These are phyloP conservation scores for Halcyon senegalensis DNA, from an alignment of 2,113 vertebrate genomes.

Conservation along the genomic window DNA sequence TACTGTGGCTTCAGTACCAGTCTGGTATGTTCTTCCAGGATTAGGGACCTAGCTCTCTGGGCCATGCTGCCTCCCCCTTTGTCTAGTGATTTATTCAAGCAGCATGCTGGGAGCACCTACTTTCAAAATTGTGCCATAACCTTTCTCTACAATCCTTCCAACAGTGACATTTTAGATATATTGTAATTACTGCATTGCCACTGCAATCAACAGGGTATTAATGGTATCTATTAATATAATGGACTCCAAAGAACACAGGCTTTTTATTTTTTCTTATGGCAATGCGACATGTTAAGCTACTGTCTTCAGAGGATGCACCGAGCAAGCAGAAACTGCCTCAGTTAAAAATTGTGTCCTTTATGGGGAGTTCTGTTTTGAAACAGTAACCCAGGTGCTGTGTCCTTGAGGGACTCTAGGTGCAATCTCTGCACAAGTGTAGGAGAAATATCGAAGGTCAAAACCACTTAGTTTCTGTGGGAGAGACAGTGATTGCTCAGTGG, in stretches of 20 bases:
- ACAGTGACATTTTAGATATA: neutral
- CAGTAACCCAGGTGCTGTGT: neutral
- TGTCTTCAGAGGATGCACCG: neutral
- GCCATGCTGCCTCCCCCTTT: neutral
- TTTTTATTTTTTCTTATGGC: neutral
- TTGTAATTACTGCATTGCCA: neutral
- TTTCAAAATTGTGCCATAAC: neutral
- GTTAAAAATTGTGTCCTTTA: neutral
- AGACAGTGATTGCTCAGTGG: neutral
- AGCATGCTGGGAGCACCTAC: neutral
- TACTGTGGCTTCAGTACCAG: neutral
- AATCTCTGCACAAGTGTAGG: neutral
- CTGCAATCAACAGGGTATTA: neutral
- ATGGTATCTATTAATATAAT: neutral
- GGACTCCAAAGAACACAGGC: neutral
- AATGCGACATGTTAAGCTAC: neutral
- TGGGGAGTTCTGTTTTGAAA: neutral
- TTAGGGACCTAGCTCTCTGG: neutral
- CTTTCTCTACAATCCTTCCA: neutral
- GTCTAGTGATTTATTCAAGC: neutral
- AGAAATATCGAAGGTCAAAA: slow-evolving; percentile 16
- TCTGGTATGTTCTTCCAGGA: neutral
- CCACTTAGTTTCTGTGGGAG: neutral
- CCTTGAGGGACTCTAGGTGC: neutral
- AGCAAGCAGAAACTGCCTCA: neutral